phyloP scores from a whole-genome alignment of 2,888 invertebrate species.

The Penaeus monodon region DNA sequence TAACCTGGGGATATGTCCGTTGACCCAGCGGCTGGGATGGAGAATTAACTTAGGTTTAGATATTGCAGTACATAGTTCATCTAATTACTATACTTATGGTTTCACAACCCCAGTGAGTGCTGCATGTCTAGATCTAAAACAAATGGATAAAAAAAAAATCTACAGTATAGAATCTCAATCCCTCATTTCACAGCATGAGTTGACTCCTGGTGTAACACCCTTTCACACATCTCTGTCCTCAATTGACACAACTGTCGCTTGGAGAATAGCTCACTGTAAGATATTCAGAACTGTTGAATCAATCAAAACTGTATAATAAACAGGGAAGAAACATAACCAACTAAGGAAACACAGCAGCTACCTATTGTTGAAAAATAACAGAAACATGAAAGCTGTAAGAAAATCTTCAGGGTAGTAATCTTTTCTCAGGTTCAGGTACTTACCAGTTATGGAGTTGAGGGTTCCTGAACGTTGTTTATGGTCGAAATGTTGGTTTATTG shows the following conservation, averaged over 20 bases:
- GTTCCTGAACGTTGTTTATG: conserved; percentile 75
- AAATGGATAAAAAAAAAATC: too few species aligned
- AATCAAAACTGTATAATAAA: too few species aligned
- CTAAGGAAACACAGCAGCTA: too few species aligned
- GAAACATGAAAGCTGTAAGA: neutral
- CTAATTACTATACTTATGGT: neutral
- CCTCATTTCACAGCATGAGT: too few species aligned
- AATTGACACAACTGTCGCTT: too few species aligned
- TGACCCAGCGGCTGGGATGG: conserved; percentile 40
- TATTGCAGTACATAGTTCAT: neutral
- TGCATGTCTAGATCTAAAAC: neutral
- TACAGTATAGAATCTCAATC: too few species aligned
- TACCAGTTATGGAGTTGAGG: conserved; percentile 83
- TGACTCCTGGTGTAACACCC: too few species aligned
- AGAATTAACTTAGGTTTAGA: conserved; percentile 48
- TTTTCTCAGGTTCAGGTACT: conserved; percentile 63
- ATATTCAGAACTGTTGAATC: too few species aligned
- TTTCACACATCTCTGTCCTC: too few species aligned
- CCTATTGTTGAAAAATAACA: too few species aligned
- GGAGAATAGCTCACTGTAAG: too few species aligned
- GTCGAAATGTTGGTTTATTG: conserved; percentile 83
- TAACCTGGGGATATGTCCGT: conserved; percentile 53
- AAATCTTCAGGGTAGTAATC: neutral
- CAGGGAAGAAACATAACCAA: too few species aligned
- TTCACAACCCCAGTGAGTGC: neutral